Base-by-base conservation (phyloP, 1,140 invertebrate species). In the Potamilus streckersoni region DNA sequence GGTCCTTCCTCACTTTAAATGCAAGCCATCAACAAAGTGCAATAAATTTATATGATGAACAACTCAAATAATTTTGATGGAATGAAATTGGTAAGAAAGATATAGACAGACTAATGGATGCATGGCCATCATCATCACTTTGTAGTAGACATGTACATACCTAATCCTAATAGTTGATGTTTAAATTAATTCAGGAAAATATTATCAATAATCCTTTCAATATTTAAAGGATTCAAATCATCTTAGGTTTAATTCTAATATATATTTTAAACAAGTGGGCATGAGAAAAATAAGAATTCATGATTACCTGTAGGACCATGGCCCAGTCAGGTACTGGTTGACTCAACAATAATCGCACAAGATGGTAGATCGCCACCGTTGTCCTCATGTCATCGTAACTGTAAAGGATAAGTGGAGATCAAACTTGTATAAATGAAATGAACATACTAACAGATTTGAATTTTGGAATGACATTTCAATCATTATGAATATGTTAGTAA, bases 331-430 rank as follows among this genome's bases (percentile, higher is more conserved):
- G 76, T 27, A 84, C 80, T 58, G 88, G 87, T 74, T 89, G 88
- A 62, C 69, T 73, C n/a, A 85, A 71, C 49, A 89, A 76, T 38
- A 89, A 66, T 70, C 80, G 85, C 69, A 85, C 79, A 15, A 88
- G 87, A 20, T 87, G 75, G 62, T 88, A 88, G 17, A 89, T 31
- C 2, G 88, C 88, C 57, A 79, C 79, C 20, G 88, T 85, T 59
- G 88, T 87, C 76, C 86, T 84, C 83, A 89, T 85, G 69, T 85
- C 83, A 76, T 85, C 84, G 78, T 85, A 87, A 63, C 85, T 87
- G 71, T 6, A 80, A 78, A 15, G 27, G 27, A 69, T 49, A 31
- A 5, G 73, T 27, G 19, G 59, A 58, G 70, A n/a, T 64, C 17
- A 23, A 49, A 73, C 16, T 55, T 31, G 57, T 61, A 56, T 11